Evolutionary conservation across 2,113 vertebrate genomes (phyloP).

Genomic region (Myocastor coypus): DNA sequence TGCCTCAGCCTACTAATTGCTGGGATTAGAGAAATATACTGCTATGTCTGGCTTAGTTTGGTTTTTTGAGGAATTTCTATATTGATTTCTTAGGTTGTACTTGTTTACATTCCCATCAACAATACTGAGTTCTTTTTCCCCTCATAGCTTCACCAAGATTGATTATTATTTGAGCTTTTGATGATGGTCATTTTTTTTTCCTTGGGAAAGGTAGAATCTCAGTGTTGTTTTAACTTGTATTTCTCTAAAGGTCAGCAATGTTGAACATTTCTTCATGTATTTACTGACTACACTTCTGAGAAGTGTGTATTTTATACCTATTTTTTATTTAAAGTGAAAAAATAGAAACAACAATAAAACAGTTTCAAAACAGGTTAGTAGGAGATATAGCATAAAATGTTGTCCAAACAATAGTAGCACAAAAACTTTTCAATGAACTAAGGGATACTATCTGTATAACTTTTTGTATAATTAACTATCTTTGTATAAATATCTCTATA

Average conservation of each 20-base stretch:
- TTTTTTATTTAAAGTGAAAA: background rate
- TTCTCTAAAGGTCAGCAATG: background rate
- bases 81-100: background rate
- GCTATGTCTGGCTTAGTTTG: background rate
- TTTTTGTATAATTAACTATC: no score
- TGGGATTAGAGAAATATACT: background rate
- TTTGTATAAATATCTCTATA: no score
- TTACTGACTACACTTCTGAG: background rate
- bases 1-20: background rate
- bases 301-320: background rate
- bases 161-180: background rate
- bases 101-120: background rate
- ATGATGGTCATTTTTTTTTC: background rate
- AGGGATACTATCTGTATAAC: no score
- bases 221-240: background rate
- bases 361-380: background rate
- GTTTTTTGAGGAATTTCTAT: background rate
- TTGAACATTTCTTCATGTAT: background rate
- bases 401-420: background rate
- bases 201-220: background rate
- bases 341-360: background rate
- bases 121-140: background rate
- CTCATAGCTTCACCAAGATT: background rate
- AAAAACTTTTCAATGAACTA: no score
- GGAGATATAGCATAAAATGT: background rate